These are phyloP conservation scores for Oscheius onirici DNA, from an alignment of 2,888 invertebrate species.

Conservation along the genomic window DNA sequence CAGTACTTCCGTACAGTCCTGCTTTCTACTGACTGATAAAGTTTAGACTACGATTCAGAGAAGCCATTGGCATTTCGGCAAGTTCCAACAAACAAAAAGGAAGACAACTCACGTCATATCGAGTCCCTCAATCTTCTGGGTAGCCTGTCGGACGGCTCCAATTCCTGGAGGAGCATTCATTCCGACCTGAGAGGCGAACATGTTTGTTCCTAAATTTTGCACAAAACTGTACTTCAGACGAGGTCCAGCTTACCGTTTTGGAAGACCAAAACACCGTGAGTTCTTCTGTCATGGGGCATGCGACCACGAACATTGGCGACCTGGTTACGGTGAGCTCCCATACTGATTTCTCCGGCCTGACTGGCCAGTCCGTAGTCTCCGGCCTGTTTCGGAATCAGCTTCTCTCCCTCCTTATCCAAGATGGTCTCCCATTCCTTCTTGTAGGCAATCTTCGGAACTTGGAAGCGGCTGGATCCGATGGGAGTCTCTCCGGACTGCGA, in stretches of 20 bases:
- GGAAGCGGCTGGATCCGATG: slow-evolving; percentile 66
- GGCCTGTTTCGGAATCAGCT: slow-evolving; percentile 70
- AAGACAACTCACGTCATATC: slow-evolving; percentile 38
- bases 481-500: slow-evolving; percentile 70
- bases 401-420: slow-evolving; percentile 70
- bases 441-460: slow-evolving; percentile 66
- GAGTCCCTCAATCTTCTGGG: slow-evolving; percentile 69
- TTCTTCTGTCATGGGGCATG: slow-evolving; percentile 68
- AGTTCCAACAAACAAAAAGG: no score
- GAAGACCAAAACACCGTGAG: slow-evolving; percentile 70
- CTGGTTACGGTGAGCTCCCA: slow-evolving; percentile 70
- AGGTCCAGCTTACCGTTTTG: slow-evolving; percentile 62
- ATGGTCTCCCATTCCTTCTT: slow-evolving; percentile 71
- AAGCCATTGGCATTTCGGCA: no score
- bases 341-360: slow-evolving; percentile 65
- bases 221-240: neutral
- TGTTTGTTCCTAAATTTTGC: slow-evolving; percentile 62
- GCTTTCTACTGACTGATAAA: no score
- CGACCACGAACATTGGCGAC: slow-evolving; percentile 70
- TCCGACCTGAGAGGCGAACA: slow-evolving; percentile 71
- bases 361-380: slow-evolving; percentile 70
- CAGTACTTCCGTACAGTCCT: no score
- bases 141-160: slow-evolving; percentile 70
- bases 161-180: slow-evolving; percentile 68
- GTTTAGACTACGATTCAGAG: no score